These are phyloP conservation scores for Tuberolachnus salignus DNA, from an alignment of 2,888 invertebrate genomes.

Conservation along the genomic window DNA sequence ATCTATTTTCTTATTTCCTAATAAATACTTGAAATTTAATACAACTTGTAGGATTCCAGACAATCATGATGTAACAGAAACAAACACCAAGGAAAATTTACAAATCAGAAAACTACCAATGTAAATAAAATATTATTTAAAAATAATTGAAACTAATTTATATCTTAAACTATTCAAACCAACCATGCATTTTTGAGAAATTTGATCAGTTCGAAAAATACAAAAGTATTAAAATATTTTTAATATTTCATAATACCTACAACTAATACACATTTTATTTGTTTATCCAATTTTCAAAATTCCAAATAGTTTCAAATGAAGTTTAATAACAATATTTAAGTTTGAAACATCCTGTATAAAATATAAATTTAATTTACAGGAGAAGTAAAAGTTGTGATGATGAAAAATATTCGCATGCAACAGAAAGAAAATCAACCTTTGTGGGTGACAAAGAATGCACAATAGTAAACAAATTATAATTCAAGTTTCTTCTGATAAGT, in stretches of 20 bases:
- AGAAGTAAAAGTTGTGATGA: conserved; percentile 54
- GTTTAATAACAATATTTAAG: background rate
- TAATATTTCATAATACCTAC: background rate
- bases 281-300: no score
- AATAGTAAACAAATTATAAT: conserved; percentile 1
- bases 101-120: conserved; percentile 48
- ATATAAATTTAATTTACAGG: conserved; percentile 29
- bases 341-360: no score
- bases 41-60: conserved; percentile 5
- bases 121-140: conserved; percentile 24
- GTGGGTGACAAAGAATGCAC: conserved; percentile 32
- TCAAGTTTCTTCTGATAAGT: background rate
- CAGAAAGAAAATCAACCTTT: conserved; percentile 53
- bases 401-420: conserved; percentile 51
- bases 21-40: conserved; percentile 16
- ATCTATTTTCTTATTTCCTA: conserved; percentile 11
- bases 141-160: no score
- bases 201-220: no score
- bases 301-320: background rate
- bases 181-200: no score
- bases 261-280: no score
- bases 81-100: conserved; percentile 32
- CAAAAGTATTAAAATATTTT: no score
- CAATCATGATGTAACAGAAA: conserved; percentile 20
- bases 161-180: no score